Evolutionary conservation across 2,797 vertebrate genomes (phyloP).

Genomic region (Coreius guichenoti): DNA sequence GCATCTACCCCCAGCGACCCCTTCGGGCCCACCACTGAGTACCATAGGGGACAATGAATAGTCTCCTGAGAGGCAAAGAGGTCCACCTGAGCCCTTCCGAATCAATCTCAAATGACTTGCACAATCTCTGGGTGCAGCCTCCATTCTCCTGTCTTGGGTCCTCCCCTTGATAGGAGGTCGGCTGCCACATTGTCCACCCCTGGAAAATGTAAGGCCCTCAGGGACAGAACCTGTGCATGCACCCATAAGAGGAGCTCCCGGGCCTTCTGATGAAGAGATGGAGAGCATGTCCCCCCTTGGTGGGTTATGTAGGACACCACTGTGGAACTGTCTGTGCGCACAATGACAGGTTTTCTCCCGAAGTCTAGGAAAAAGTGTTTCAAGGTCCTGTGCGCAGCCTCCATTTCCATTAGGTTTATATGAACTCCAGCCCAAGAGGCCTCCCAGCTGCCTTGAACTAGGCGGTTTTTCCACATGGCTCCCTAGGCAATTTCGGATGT

Average conservation of each 20-base stretch:
- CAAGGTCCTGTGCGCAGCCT: no score
- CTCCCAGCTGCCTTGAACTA: no score
- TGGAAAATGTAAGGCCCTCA: not conserved
- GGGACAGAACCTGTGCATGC: not conserved
- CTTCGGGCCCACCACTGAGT: not conserved
- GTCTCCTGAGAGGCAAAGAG: not conserved
- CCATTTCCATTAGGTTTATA: not conserved
- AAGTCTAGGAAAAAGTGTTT: no score
- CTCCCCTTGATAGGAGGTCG: not conserved
- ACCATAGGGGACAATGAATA: not conserved
- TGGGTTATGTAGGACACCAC: not conserved
- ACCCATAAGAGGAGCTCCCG: not conserved
- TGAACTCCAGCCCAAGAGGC: not conserved
- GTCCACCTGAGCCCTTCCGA: not conserved
- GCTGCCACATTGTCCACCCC: not conserved
- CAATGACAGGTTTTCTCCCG: not conserved
- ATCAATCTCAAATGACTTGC: not conserved
- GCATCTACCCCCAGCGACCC: not conserved
- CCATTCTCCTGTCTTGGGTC: not conserved
- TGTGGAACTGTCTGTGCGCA: no score
- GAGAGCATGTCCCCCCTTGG: not conserved
- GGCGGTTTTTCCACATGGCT: no score
- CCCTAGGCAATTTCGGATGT: no score
- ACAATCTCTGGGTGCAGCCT: not conserved
- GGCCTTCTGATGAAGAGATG: not conserved